Base-by-base conservation (phyloP, 2,797 vertebrate species). In the Anableps anableps region DNA sequence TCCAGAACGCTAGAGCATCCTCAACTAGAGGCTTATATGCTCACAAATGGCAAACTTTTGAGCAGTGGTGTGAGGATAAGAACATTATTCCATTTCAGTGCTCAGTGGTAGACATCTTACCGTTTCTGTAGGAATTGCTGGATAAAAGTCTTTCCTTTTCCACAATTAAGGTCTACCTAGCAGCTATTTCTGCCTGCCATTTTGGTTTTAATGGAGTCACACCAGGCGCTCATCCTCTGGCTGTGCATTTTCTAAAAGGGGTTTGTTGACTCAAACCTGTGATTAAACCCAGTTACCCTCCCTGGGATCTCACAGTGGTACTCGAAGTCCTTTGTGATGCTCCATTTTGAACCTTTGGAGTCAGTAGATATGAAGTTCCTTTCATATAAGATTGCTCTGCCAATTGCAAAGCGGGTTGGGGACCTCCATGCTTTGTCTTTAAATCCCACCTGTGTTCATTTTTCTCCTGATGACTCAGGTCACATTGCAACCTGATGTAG, bases 401-500 rank as follows among this genome's bases (percentile, higher is more conserved):
- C 55, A 36, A n/a, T 62, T 51, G 26, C 31, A 38, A 68, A 51
- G 13, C 19, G 19, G 14, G 51, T 45, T 43, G 26, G 51, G 13
- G 8, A 26, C 26, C 3, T 17, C 58, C 51, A 34, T 72, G 23
- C 76, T 3, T 11, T 72, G 1, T 72, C 51, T 31, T 51, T n/a
- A 13, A 50, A 78, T 48, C 51, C 38, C 1, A 58, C 51, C 10
- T 77, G 62, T 7, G 36, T 29, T 41, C 23, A 68, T 0, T 77
- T 72, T 38, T 34, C 76, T 58, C 41, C n/a, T 31, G n/a, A 34
- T 72, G 41, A 23, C 17, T 41, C 21, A 31, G 10, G 34, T 72
- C n/a, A 31, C 10, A 26, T 23, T 72, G 43, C 0, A 0, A 0
- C 16, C 38, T 29, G 51, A 77, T 41, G 48, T 47, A 0, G 36